A percentile compares a stretch with the other conserved stretches of the same genome.
Evolutionary conservation across 1,140 invertebrate species (phyloP).

Genomic region (Eurosta solidaginis): DNA sequence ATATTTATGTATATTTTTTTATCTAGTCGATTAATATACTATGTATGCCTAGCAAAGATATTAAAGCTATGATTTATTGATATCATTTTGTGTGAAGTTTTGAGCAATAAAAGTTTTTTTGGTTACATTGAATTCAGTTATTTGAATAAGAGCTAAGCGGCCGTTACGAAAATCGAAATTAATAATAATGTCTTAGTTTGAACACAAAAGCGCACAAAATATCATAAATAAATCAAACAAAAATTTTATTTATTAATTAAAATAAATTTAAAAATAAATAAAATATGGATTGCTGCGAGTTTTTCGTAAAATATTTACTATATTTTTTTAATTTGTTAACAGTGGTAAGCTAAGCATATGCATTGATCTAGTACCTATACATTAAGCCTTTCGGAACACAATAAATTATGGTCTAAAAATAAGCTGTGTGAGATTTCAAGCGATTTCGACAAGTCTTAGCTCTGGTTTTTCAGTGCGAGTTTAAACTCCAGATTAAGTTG

Average conservation of each 20-base stretch:
- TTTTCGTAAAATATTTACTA: not conserved
- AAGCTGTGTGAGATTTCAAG: too few relatives aligned
- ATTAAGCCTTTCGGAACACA: too few relatives aligned
- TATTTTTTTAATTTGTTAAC: not conserved
- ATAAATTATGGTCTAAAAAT: too few relatives aligned
- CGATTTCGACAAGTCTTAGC: too few relatives aligned
- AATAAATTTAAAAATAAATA: not conserved
- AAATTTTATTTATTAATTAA: not conserved
- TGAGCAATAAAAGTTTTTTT: not conserved
- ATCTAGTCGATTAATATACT: not conserved
- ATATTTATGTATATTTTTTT: not conserved
- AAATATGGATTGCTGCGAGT: not conserved
- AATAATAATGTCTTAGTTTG: not conserved
- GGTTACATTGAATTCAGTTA: not conserved
- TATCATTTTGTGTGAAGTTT: not conserved
- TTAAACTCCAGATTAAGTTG: too few relatives aligned
- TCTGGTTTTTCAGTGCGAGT: too few relatives aligned
- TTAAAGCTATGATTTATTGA: not conserved
- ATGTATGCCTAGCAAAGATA: not conserved
- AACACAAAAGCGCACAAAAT: not conserved
- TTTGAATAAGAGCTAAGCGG: slow-evolving; percentile 4
- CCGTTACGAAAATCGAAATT: not conserved
- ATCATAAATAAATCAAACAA: not conserved
- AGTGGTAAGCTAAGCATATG: not conserved
- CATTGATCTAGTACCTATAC: too few relatives aligned